Base-by-base conservation (phyloP, 1,140 invertebrate species). In the Aphaenogaster floridana region DNA sequence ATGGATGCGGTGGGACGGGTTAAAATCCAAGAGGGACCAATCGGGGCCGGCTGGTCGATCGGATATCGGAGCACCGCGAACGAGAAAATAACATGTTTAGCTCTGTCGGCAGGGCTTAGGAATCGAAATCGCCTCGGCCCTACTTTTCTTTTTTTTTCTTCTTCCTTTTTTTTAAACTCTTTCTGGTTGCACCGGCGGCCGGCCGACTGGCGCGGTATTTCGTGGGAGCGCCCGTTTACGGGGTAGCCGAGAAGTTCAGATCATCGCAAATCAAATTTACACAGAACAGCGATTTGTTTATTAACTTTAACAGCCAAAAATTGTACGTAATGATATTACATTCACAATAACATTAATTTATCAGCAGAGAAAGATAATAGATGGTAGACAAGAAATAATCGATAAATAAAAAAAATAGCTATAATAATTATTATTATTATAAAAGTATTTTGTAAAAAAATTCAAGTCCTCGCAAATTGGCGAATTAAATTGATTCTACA, bases 1-100 rank as follows among this genome's bases (percentile, higher is more conserved):
- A 13, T 39, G 39, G 79, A 86, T 71, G 77, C 59, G 63, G 92
- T 91, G 91, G 93, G 94, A 94, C 86, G 93, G 91, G 89, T 91
- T 87, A 78, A 87, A 92, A 91, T 87, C 88, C 77, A 61, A 79
- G 45, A 74, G 48, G 74, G 71, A 83, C 94, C 94, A 95, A 95
- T 93, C 89, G 63, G 88, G 79, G 83, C 50, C 71, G 86, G 28
- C 80, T 36, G 63, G 45, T 66, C 89, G 90, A 94, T 94, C 94
- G 92, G 91, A 94, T 94, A 91, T 87, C 89, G 76, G 68, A n/a
- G 57, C 42, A 69, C 66, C 50, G 74, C 34, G 85, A 86, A 72
- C 85, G 80, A 93, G 89, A 93, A 94, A 93, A 94, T 93, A 93
- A 94, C 91, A 94, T 93, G 93, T 93, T 93, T 93, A 91, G 88